A percentile compares a stretch with the other conserved stretches of the same genome.
These are phyloP conservation scores for Metalampra italica DNA, from an alignment of 2,888 invertebrate species.

Conservation along the genomic window DNA sequence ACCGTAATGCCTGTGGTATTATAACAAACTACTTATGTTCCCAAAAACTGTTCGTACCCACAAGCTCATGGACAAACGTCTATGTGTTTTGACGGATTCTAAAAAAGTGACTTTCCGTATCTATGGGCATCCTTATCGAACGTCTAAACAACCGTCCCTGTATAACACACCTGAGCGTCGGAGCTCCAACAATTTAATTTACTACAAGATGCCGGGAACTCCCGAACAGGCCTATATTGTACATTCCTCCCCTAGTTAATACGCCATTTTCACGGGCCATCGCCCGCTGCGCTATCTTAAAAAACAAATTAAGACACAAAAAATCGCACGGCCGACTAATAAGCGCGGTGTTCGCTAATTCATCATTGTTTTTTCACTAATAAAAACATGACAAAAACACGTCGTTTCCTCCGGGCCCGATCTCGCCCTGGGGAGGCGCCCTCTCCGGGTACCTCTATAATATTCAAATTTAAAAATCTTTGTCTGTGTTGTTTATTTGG, in stretches of 20 bases:
- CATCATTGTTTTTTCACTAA: constrained; percentile 70
- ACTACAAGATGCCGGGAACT: constrained; percentile 42
- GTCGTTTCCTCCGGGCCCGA: constrained; percentile 20
- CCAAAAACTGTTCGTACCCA: no score
- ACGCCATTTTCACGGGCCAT: constrained; percentile 53
- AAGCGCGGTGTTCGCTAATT: constrained; percentile 56
- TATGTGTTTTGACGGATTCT: no score
- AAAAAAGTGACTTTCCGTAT: no score
- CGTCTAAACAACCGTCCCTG: not conserved
- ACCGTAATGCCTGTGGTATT: no score
- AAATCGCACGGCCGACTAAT: constrained; percentile 32
- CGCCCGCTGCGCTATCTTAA: constrained; percentile 19
- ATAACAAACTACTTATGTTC: no score
- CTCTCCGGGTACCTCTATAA: not conserved
- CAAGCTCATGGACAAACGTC: no score
- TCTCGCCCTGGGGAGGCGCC: constrained; percentile 16
- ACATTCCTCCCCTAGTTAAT: constrained; percentile 55
- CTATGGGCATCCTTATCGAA: no score
- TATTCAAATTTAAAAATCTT: no score
- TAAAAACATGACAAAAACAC: constrained; percentile 70
- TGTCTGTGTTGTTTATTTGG: no score
- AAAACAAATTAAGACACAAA: constrained; percentile 25
- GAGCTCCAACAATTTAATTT: constrained; percentile 67
- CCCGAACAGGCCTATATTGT: constrained; percentile 51
- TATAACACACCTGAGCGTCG: constrained; percentile 31